These are phyloP conservation scores for Eidolon dupreanum DNA, from an alignment of 2,797 vertebrate genomes.

Conservation along the genomic window DNA sequence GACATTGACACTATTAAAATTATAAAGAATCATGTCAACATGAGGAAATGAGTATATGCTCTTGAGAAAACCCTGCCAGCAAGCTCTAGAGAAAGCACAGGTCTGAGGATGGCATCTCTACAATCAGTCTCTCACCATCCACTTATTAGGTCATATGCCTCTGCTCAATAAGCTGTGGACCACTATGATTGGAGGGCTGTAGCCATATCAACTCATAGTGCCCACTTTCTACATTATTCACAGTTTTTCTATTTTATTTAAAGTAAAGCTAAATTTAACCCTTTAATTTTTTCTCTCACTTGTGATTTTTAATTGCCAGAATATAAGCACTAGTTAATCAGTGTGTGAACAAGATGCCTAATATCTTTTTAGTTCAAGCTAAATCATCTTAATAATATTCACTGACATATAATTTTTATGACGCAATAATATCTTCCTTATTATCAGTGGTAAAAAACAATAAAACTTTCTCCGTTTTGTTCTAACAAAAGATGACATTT, in stretches of 20 bases:
- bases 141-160: background rate
- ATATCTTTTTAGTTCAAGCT: background rate
- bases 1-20: background rate
- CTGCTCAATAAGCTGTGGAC: accelerated
- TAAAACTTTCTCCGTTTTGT: background rate
- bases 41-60: background rate
- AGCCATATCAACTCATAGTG: too few relatives aligned
- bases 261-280: background rate
- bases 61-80: background rate
- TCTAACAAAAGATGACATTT: background rate
- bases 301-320: background rate
- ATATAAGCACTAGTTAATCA: background rate
- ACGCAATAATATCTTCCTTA: background rate
- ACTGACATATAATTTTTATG: background rate
- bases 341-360: background rate
- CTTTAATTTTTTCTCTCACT: background rate
- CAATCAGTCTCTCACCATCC: accelerated
- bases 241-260: background rate
- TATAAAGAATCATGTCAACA: background rate
- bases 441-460: slow-evolving; percentile 11
- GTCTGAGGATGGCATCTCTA: background rate
- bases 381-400: background rate
- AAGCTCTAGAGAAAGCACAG: background rate
- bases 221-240: background rate
- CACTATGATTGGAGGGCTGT: accelerated